Conservation (phyloP, 2,797 vertebrate genomes). For the Erethizon dorsatum region DNA sequence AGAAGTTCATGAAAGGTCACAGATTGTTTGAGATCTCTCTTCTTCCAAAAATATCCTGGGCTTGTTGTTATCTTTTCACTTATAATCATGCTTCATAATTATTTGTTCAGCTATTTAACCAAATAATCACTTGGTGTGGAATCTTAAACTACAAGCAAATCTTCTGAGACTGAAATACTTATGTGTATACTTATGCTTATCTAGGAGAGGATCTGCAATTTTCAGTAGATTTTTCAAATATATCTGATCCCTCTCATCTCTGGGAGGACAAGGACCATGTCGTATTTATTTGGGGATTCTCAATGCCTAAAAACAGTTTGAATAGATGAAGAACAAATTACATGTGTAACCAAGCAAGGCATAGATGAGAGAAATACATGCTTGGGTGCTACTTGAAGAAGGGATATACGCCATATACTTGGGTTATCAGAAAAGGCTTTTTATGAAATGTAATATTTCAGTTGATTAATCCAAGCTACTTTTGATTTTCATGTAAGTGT, state of each 20-base stretch:
- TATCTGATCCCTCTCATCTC: not conserved
- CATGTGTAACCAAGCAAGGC: not conserved
- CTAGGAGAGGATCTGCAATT: not conserved
- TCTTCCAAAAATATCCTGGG: not conserved
- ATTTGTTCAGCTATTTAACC: not conserved
- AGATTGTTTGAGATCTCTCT: constrained; percentile 24
- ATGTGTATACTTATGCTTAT: not conserved
- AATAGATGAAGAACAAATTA: not conserved
- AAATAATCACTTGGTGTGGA: not conserved
- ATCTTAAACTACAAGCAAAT: not conserved
- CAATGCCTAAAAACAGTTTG: not conserved
- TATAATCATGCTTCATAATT: not conserved
- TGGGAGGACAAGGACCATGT: not conserved
- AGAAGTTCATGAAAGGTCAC: constrained; percentile 14
- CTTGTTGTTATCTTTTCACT: not conserved
- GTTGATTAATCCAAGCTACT: constrained; percentile 1
- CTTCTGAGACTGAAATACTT: not conserved
- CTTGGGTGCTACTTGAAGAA: not conserved
- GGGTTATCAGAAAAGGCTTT: not conserved
- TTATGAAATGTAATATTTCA: not conserved
- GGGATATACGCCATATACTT: not conserved
- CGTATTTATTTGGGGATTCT: not conserved
- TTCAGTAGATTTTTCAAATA: not conserved
- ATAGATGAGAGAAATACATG: not conserved
- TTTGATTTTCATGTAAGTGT: not conserved